Base-by-base conservation (phyloP, 2,797 vertebrate species). In the Delichon dasypus region DNA sequence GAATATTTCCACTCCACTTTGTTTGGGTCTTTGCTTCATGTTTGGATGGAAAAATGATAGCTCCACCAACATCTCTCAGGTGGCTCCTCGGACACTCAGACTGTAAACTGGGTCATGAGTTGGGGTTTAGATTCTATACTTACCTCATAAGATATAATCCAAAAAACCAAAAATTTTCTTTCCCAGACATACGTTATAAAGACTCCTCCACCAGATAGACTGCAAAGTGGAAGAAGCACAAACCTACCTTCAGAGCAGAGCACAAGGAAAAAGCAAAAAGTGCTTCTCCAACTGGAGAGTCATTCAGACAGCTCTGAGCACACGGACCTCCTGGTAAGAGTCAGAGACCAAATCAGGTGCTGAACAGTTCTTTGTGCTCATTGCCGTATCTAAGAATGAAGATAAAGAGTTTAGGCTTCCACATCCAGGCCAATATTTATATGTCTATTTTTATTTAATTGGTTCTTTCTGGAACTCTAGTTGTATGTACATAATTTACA, bases 241-340 rank as follows among this genome's bases (percentile, higher is more conserved):
- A 96, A 93, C 80, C 48, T 85, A 62, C 20, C 54, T 27, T 58
- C 7, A 74, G 97, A 97, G 95, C 94, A 93, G 50, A 47, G 91
- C 73, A 65, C 19, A 45, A 97, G 95, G 89, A 98, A 97, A 88
- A 98, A 98, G 97, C 97, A 95, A 79, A 99, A 98, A 96, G 97
- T 93, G 76, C 51, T 96, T 62, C 82, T 99, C 30, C 98, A 98
- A 51, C 96, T 99, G 91, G 99, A 99, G 87, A 76, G 97, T 75
- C 98, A 98, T 79, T 99, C 99, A 47, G 99, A 99, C 94, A 99
- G 98, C 97, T 99, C 99, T n/a, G 99, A 99, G 61, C 97, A 97
- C 67, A 96, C 91, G 38, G 99, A 99, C 96, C 95, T 99, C 53
- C 93, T 99, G 98, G 99, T 99, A 98, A 98, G 89, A 87, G 86